A percentile compares a stretch with the other conserved stretches of the same genome.
These are phyloP conservation scores for Erebia ligea DNA, from an alignment of 2,888 invertebrate genomes.

Conservation along the genomic window DNA sequence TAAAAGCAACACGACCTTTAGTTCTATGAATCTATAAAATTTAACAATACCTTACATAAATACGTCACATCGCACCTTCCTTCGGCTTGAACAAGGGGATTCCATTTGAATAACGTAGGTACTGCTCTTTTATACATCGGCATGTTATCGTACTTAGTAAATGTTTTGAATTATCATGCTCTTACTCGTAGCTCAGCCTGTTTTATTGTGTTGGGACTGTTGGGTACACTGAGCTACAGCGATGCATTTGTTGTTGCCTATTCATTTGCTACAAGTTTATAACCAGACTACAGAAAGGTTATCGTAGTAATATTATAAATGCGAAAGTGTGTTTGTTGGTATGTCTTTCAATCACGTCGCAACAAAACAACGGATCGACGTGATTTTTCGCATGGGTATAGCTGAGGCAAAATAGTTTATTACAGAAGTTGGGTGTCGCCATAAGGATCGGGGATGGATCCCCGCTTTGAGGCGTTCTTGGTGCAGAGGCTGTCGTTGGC, in stretches of 20 bases:
- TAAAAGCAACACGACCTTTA: not conserved
- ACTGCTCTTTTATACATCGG: conserved; percentile 42
- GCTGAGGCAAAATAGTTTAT: too few relatives aligned
- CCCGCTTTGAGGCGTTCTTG: too few relatives aligned
- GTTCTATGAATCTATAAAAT: not conserved
- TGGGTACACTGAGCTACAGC: conserved; percentile 32
- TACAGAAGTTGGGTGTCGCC: too few relatives aligned
- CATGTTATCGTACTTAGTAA: conserved; percentile 49
- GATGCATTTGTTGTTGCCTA: not conserved
- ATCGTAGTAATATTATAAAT: too few relatives aligned
- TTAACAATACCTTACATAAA: conserved; percentile 6
- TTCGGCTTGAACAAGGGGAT: conserved; percentile 28
- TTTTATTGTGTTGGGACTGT: conserved; percentile 47
- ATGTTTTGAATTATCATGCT: conserved; percentile 59
- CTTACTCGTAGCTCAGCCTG: conserved; percentile 54
- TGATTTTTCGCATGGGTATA: too few relatives aligned
- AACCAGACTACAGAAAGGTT: too few relatives aligned
- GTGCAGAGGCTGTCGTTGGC: too few relatives aligned
- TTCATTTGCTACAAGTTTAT: not conserved
- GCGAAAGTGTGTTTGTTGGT: too few relatives aligned
- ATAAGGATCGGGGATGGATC: too few relatives aligned
- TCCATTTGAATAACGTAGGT: conserved; percentile 33
- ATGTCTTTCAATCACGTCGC: too few relatives aligned
- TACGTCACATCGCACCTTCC: conserved; percentile 15
- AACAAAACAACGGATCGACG: too few relatives aligned